Conservation (phyloP, 2,113 vertebrate species). For the Trichomycterus rosablanca region DNA sequence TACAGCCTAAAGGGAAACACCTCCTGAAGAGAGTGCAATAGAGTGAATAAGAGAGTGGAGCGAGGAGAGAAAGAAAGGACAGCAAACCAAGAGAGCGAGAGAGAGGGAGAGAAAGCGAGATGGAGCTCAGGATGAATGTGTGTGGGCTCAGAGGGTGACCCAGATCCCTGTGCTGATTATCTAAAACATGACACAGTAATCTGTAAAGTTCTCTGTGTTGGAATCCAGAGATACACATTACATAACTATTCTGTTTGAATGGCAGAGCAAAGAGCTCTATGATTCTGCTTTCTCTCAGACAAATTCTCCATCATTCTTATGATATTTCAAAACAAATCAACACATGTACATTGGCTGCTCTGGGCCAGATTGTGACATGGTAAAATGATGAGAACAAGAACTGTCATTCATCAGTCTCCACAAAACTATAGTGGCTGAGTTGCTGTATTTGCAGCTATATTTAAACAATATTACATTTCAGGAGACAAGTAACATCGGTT, state of each 20-base stretch:
- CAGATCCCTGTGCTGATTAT: slow-evolving; percentile 49
- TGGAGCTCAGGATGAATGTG: slow-evolving; percentile 41
- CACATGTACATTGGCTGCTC: too few species aligned
- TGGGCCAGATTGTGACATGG: too few species aligned
- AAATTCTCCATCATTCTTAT: too few species aligned
- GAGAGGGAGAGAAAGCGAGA: not conserved
- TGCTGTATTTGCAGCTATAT: too few species aligned
- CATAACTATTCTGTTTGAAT: slow-evolving; percentile 34
- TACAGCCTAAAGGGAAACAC: slow-evolving; percentile 27
- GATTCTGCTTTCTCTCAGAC: too few species aligned
- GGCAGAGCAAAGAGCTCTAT: not conserved
- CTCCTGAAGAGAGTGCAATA: not conserved
- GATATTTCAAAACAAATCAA: too few species aligned
- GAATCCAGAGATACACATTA: slow-evolving; percentile 26
- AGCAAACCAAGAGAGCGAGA: not conserved
- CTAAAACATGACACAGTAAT: slow-evolving; percentile 47
- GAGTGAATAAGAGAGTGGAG: not conserved
- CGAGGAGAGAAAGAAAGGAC: not conserved
- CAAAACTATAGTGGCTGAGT: too few species aligned
- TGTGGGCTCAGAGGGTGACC: slow-evolving; percentile 38
- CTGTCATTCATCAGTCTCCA: too few species aligned
- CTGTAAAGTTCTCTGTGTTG: slow-evolving; percentile 39
- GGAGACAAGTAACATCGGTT: too few species aligned
- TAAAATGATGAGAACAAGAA: too few species aligned
- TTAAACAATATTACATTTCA: too few species aligned